Evolutionary conservation across 2,113 vertebrate species (phyloP).

Genomic region (Sturnira hondurensis): DNA sequence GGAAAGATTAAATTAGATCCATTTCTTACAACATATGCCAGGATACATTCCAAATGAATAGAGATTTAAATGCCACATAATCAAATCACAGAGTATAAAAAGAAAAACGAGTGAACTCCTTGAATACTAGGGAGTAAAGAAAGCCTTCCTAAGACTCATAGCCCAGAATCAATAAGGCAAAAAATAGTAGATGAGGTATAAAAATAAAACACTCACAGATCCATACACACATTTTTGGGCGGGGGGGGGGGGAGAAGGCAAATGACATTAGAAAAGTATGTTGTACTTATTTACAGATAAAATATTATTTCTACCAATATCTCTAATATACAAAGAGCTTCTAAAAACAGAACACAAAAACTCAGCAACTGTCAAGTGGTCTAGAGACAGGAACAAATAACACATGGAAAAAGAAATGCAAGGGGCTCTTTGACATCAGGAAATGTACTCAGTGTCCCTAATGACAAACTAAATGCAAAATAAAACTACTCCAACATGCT

Average conservation of each 20-base stretch:
- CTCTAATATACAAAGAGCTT: not conserved
- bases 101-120: not conserved
- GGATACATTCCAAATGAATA: conserved; percentile 49
- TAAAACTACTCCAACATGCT: not conserved
- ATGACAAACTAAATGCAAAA: conserved; percentile 30
- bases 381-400: not conserved
- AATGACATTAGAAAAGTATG: not conserved
- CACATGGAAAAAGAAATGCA: not conserved
- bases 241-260: not conserved
- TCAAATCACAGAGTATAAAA: not conserved
- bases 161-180: not conserved
- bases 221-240: not conserved
- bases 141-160: not conserved
- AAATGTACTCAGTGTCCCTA: not conserved
- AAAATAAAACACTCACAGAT: not conserved
- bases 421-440: not conserved
- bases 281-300: not conserved
- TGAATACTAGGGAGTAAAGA: not conserved
- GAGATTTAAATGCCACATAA: conserved; percentile 29
- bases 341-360: not conserved
- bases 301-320: not conserved
- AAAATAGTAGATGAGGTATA: not conserved
- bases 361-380: not conserved
- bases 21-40: not conserved
- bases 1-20: conserved; percentile 36